Evolutionary conservation across 1,140 invertebrate species (phyloP).

Genomic region (Tetramorium simillimum): DNA sequence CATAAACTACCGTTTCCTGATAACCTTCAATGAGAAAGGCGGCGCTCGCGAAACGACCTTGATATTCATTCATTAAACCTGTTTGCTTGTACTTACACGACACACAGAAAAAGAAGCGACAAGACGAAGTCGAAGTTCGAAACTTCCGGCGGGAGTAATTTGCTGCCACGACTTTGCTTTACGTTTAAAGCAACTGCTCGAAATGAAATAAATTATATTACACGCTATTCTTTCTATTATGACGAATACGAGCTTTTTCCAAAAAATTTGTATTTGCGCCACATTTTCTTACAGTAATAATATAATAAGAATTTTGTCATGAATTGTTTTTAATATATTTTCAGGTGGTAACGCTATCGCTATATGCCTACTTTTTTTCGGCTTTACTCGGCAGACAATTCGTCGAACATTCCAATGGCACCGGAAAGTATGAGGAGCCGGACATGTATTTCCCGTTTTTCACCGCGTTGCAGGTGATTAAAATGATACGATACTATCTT

Average conservation of each 20-base stretch:
- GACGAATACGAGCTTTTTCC: neutral
- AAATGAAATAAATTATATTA: neutral
- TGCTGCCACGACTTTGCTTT: neutral
- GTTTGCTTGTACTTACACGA: slow-evolving; percentile 39
- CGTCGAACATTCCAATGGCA: slow-evolving; percentile 85
- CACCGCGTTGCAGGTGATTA: slow-evolving; percentile 92
- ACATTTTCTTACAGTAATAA: neutral
- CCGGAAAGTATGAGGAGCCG: slow-evolving; percentile 89
- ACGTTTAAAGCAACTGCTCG: neutral
- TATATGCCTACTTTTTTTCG: slow-evolving; percentile 97
- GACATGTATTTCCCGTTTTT: slow-evolving; percentile 98
- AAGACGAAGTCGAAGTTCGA: slow-evolving; percentile 8
- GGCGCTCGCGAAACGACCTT: slow-evolving; percentile 59
- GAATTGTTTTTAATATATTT: slow-evolving; percentile 71
- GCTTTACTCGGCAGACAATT: slow-evolving; percentile 94
- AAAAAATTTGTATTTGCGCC: neutral
- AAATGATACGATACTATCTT: slow-evolving; percentile 51
- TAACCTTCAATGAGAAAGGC: slow-evolving; percentile 70
- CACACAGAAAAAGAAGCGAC: slow-evolving; percentile 18
- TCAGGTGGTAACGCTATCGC: slow-evolving; percentile 95
- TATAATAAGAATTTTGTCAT: slow-evolving; percentile 4
- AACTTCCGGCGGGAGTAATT: slow-evolving; percentile 33
- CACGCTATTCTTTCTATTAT: neutral
- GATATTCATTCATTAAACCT: slow-evolving; percentile 71
- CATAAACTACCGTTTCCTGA: slow-evolving; percentile 66